Evolutionary conservation across 2,113 vertebrate species (phyloP).

Genomic region (Scartelaos histophorus): DNA sequence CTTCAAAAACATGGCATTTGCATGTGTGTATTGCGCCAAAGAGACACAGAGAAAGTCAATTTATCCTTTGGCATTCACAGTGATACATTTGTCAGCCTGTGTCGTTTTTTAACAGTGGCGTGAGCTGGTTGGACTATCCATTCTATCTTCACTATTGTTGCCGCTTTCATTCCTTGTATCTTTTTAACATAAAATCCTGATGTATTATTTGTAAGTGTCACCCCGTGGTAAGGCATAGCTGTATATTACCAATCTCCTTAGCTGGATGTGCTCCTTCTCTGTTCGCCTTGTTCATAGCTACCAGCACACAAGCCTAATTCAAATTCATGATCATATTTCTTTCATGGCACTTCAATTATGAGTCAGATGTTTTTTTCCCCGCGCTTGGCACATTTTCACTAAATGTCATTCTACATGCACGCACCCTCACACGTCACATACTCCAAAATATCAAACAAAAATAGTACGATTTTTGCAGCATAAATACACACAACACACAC

Average conservation of each 20-base stretch:
- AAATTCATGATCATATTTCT: conserved; percentile 71
- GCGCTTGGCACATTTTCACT: conserved; percentile 56
- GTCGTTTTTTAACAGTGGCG: conserved; percentile 58
- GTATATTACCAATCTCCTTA: conserved; percentile 8
- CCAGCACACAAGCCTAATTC: conserved; percentile 52
- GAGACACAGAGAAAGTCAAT: conserved; percentile 11
- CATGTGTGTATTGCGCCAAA: neutral
- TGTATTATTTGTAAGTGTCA: conserved; percentile 56
- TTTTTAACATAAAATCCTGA: conserved; percentile 13
- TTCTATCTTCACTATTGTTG: conserved; percentile 56
- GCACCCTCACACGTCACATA: conserved; percentile 41
- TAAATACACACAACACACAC: conserved; percentile 12
- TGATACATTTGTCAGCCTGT: conserved; percentile 37
- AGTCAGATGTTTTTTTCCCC: conserved; percentile 69
- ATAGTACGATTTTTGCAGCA: neutral
- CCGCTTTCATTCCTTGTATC: conserved; percentile 32
- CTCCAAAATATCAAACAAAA: conserved; percentile 4
- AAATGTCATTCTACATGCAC: conserved; percentile 72
- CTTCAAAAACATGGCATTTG: neutral
- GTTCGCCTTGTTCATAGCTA: conserved; percentile 37
- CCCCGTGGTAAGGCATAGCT: conserved; percentile 39
- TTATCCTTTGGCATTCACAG: conserved; percentile 51
- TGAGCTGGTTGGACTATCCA: conserved; percentile 54
- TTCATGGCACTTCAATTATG: conserved; percentile 76
- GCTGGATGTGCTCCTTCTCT: conserved; percentile 23